phyloP scores from a whole-genome alignment of 2,888 invertebrate species.

The Drosophila silvestris region DNA sequence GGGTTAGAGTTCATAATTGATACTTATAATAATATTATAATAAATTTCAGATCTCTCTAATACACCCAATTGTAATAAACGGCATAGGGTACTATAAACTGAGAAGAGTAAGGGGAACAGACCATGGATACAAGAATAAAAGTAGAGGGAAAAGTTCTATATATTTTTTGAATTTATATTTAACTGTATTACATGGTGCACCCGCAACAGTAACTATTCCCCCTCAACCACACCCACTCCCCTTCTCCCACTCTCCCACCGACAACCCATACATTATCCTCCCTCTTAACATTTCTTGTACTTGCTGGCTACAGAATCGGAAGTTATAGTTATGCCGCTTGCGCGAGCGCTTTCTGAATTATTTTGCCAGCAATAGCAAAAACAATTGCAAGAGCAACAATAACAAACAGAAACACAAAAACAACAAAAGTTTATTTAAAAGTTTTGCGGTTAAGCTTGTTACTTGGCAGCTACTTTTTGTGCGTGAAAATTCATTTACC shows the following conservation, averaged over 20 bases:
- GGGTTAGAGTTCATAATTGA: background rate
- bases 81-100: conserved; percentile 2
- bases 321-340: conserved; percentile 76
- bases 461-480: conserved; percentile 77
- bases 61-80: background rate
- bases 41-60: background rate
- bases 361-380: conserved; percentile 49
- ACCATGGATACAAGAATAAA: conserved; percentile 28
- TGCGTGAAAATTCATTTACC: conserved; percentile 44
- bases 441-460: conserved; percentile 78
- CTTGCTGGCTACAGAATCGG: conserved; percentile 67
- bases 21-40: background rate
- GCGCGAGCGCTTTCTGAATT: conserved; percentile 65
- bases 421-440: conserved; percentile 76
- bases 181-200: conserved; percentile 67
- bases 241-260: background rate
- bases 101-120: conserved; percentile 11
- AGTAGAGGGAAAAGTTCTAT: conserved; percentile 54
- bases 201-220: conserved; percentile 35
- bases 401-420: conserved; percentile 35
- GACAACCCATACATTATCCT: background rate
- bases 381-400: conserved; percentile 24
- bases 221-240: background rate
- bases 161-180: conserved; percentile 72
- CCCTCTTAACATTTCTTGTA: conserved; percentile 2